Conservation (phyloP, 1,140 invertebrate genomes). For the Harlomillsia oculata region DNA sequence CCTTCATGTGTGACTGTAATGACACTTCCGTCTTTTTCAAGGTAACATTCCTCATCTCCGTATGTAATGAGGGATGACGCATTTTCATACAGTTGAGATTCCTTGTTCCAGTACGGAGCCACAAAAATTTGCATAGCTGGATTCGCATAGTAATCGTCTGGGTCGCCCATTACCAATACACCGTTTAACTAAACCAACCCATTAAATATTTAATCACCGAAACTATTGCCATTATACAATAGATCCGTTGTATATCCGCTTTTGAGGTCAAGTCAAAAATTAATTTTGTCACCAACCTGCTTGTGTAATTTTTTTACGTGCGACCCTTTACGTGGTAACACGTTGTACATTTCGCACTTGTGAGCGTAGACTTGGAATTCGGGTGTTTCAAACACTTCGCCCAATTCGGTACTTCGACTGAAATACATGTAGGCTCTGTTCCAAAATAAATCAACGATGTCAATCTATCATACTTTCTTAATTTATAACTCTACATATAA, state of each 20-base stretch:
- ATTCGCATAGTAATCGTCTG: not conserved
- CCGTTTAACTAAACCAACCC: not conserved
- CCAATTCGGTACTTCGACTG: not conserved
- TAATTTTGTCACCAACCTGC: not conserved
- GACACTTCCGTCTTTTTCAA: not conserved
- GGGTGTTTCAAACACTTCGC: not conserved
- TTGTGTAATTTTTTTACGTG: not conserved
- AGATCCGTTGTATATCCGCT: too few relatives aligned
- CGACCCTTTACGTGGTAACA: not conserved
- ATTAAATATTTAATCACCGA: too few relatives aligned
- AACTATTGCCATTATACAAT: too few relatives aligned
- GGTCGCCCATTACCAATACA: not conserved
- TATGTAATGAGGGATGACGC: not conserved
- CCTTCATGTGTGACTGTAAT: not conserved
- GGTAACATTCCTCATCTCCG: not conserved
- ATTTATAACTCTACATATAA: too few relatives aligned
- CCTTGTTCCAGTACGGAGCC: not conserved
- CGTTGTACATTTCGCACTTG: not conserved
- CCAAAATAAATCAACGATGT: too few relatives aligned
- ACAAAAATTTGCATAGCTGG: not conserved
- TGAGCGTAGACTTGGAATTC: not conserved
- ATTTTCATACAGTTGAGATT: not conserved
- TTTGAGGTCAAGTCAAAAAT: too few relatives aligned
- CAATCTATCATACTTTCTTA: too few relatives aligned
- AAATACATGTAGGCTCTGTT: not conserved